Base-by-base conservation (phyloP, 2,888 invertebrate genomes). In the Orchesellides sinensis region DNA sequence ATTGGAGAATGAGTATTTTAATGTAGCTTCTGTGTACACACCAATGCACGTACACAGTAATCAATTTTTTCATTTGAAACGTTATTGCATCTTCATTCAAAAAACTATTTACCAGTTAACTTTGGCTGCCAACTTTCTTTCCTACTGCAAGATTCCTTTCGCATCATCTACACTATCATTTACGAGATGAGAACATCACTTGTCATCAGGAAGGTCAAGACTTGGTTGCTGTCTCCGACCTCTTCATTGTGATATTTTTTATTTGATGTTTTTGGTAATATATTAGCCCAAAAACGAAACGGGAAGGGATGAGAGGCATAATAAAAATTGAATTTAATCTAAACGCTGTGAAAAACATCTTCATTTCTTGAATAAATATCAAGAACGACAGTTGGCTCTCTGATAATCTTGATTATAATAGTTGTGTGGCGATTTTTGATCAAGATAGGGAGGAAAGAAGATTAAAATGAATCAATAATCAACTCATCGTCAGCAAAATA, bases 1-100 rank as follows among this genome's bases (percentile, higher is more conserved):
- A 56, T 6, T 56, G 5, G 35, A 10, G 32, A 27, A 21, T 19
- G 19, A 23, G 45, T 52, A 19, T 32, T 69, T 35, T 6, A 52
- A 69, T 69, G 32, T 17, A 19, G 56, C 70, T 56, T 70, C 56
- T 69, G 70, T 70, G 47, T 23, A 23, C 40, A 21, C 56, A 59
- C 10, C 6, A 14, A 29, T 47, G 27, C 47, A 40, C 45, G 19
- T 21, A 63, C 8, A 12, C 21, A 25, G 25, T 40, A 70, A 70
- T 70, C 70, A 70, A 70, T 70, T 70, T 45, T 35, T 70, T 40
- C 5, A 12, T 52, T 45, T 56, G 61, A 61, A 63, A 63, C 12
- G 35, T 66, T 14, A 3, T 29, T 66, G 25, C 49, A 66, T 66
- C 66, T 47, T 66, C 66, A 66, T 47, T 63, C 40, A 17, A 52